phyloP scores from a whole-genome alignment of 2,888 invertebrate species.

The Stenchaetothrips biformis region DNA sequence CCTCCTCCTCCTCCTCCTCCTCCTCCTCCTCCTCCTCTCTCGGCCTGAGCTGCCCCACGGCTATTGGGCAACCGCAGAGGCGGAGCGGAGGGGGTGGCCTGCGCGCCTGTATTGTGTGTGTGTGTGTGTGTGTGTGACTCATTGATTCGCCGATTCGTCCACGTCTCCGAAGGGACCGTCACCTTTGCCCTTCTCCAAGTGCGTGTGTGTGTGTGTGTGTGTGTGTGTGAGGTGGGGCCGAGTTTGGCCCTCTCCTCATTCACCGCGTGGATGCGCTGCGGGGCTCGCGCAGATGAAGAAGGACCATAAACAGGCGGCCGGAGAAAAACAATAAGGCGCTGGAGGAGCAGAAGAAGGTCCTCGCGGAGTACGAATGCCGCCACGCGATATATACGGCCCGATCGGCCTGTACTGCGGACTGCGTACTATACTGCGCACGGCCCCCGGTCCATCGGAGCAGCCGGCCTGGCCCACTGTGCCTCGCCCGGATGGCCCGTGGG shows the following conservation, averaged over 20 bases:
- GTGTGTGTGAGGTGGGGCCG: background rate
- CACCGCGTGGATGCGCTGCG: conserved; percentile 1
- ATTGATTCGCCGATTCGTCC: conserved; percentile 30
- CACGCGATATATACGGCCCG: background rate
- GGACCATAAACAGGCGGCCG: conserved; percentile 22
- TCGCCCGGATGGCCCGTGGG: too few relatives aligned
- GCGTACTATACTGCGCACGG: background rate
- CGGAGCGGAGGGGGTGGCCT: conserved; percentile 43
- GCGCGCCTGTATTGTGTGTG: conserved; percentile 41
- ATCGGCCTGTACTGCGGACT: background rate
- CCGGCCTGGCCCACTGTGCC: too few relatives aligned
- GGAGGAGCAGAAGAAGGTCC: background rate
- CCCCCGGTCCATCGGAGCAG: background rate
- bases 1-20: too few relatives aligned
- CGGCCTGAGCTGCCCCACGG: conserved; percentile 32
- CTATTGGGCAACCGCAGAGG: conserved; percentile 29
- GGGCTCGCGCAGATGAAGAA: conserved; percentile 18
- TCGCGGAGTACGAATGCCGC: conserved; percentile 1
- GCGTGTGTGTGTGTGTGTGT: background rate
- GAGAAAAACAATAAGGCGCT: conserved; percentile 34
- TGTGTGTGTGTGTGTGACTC: conserved; percentile 14
- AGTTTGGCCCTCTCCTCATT: conserved; percentile 27
- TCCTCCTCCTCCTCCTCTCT: too few relatives aligned
- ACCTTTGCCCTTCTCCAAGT: background rate
- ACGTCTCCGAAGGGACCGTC: too few relatives aligned